phyloP scores from a whole-genome alignment of 2,888 invertebrate species.

The Erebia palarica region DNA sequence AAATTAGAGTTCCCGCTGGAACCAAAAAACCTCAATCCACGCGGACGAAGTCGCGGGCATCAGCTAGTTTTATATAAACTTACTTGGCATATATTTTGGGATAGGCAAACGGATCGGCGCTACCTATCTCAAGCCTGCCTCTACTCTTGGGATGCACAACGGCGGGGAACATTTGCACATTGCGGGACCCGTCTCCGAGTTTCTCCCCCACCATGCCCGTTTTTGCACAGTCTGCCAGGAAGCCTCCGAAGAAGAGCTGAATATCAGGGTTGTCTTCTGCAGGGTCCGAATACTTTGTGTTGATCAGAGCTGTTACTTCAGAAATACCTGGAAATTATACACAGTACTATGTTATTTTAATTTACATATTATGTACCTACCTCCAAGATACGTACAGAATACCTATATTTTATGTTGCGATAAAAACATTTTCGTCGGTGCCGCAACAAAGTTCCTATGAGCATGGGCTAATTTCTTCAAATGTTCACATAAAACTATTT shows the following conservation, averaged over 20 bases:
- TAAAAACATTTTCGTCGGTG: no score
- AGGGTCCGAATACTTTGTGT: conserved; percentile 89
- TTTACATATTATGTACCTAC: no score
- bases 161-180: conserved; percentile 89
- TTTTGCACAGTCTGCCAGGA: conserved; percentile 91
- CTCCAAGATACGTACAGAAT: no score
- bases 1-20: no score
- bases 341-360: neutral
- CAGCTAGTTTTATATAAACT: conserved; percentile 42
- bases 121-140: conserved; percentile 88
- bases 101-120: conserved; percentile 89
- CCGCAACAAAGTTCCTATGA: no score
- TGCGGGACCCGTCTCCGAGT: conserved; percentile 85
- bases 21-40: no score
- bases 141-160: conserved; percentile 93
- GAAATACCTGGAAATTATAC: conserved; percentile 83
- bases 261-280: conserved; percentile 91
- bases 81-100: conserved; percentile 94
- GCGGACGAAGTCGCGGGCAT: no score
- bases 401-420: no score
- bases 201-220: conserved; percentile 93
- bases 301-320: conserved; percentile 92
- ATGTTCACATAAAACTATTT: no score
- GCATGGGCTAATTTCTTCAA: no score
- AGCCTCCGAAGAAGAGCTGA: conserved; percentile 94